These are phyloP conservation scores for Dorcus hopei DNA, from an alignment of 2,888 invertebrate genomes.

Conservation along the genomic window DNA sequence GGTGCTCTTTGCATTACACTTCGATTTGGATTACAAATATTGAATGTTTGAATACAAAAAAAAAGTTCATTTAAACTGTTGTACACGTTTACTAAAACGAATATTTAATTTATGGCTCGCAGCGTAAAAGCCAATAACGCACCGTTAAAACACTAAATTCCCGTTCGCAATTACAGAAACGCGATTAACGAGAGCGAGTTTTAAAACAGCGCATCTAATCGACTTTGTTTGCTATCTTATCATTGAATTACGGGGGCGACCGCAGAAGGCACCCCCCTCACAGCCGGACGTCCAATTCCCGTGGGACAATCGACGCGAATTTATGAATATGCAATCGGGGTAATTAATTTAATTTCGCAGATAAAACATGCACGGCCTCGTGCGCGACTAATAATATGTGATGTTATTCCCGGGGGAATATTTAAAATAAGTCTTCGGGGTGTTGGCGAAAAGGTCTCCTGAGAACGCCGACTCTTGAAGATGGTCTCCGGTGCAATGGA, in stretches of 20 bases:
- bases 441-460: constrained; percentile 38
- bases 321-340: constrained; percentile 44
- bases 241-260: constrained; percentile 32
- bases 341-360: constrained; percentile 41
- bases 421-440: constrained; percentile 47
- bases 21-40: too few relatives aligned
- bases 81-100: constrained; percentile 1
- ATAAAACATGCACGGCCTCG: constrained; percentile 30
- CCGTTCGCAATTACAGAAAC: constrained; percentile 25
- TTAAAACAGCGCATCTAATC: constrained; percentile 28
- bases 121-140: not conserved
- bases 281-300: constrained; percentile 32
- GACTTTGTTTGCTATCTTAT: constrained; percentile 31
- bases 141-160: constrained; percentile 15
- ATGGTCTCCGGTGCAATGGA: constrained; percentile 35
- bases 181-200: constrained; percentile 17
- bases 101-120: constrained; percentile 10
- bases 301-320: constrained; percentile 37
- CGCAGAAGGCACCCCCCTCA: constrained; percentile 27
- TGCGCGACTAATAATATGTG: constrained; percentile 42
- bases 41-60: too few relatives aligned
- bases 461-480: constrained; percentile 38
- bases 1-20: too few relatives aligned
- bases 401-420: constrained; percentile 46
- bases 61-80: not conserved